Evolutionary conservation across 1,140 invertebrate genomes (phyloP).

Genomic region (Aphaenogaster ashmeadi): DNA sequence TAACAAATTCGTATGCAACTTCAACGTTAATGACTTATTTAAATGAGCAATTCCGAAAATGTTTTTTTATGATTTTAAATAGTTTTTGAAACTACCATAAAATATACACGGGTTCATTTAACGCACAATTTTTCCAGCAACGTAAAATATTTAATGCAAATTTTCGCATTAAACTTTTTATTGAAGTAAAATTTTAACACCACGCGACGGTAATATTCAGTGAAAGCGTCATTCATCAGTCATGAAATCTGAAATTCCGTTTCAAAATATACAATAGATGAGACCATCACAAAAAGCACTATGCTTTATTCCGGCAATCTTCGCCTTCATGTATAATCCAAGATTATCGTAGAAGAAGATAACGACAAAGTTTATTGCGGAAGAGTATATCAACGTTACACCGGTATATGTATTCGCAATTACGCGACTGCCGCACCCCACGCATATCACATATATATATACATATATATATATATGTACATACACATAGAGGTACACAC

Average conservation of each 20-base stretch:
- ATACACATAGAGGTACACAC: not conserved
- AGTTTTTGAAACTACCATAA: not conserved
- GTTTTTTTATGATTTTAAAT: conserved; percentile 19
- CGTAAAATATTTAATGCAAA: conserved; percentile 32
- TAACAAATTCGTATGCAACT: not conserved
- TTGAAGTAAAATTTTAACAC: conserved; percentile 2
- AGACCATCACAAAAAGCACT: conserved; percentile 3
- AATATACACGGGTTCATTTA: conserved; percentile 16
- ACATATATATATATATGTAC: not conserved
- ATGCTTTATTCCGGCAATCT: conserved; percentile 2
- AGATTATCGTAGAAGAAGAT: conserved; percentile 41
- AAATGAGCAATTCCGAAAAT: not conserved
- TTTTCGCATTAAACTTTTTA: conserved; percentile 29
- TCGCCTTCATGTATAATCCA: not conserved
- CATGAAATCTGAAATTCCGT: not conserved
- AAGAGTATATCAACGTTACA: conserved; percentile 31
- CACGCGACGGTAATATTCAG: not conserved
- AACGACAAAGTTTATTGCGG: conserved; percentile 32
- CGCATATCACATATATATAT: not conserved
- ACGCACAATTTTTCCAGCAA: conserved; percentile 9
- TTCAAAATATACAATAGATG: not conserved
- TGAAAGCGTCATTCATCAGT: conserved; percentile 12
- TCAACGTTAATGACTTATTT: not conserved
- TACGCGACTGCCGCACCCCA: conserved; percentile 35
- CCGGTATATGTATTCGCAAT: conserved; percentile 28